Evolutionary conservation across 2,888 invertebrate species (phyloP).

Genomic region (Toxonevra muliebris): DNA sequence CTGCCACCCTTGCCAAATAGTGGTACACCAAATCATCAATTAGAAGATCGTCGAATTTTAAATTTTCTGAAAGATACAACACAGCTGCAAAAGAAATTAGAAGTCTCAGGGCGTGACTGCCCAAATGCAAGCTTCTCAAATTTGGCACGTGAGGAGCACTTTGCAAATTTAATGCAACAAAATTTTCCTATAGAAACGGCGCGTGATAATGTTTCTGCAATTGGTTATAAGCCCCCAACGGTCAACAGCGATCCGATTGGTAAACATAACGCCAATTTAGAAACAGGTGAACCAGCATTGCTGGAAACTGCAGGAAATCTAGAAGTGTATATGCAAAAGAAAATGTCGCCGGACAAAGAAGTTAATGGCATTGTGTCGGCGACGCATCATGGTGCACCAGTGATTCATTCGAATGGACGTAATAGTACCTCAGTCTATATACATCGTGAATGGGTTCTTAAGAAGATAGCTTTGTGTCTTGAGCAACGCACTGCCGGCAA

Average conservation of each 20-base stretch:
- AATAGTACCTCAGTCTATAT: constrained; percentile 56
- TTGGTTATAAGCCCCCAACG: constrained; percentile 1
- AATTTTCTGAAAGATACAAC: constrained; percentile 65
- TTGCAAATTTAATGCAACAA: constrained; percentile 65
- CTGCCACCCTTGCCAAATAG: constrained; percentile 30
- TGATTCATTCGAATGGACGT: constrained; percentile 25
- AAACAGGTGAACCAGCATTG: constrained; percentile 18
- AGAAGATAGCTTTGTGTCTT: constrained; percentile 89
- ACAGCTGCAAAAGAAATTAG: constrained; percentile 64
- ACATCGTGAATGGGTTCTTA: constrained; percentile 91
- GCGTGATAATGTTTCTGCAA: constrained; percentile 41
- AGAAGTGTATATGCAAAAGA: constrained; percentile 61
- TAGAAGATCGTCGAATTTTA: constrained; percentile 64
- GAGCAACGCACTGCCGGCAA: constrained; percentile 86
- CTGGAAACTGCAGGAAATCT: constrained; percentile 60
- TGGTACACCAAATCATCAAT: constrained; percentile 53
- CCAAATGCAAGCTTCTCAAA: constrained; percentile 65
- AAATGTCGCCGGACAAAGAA: constrained; percentile 63
- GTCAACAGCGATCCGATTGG: background rate
- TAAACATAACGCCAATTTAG: constrained; percentile 8
- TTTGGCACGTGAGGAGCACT: constrained; percentile 65
- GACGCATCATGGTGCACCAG: constrained; percentile 17
- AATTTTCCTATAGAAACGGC: constrained; percentile 59
- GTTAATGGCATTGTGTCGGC: constrained; percentile 54
- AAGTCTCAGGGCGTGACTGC: constrained; percentile 61